These are phyloP conservation scores for Stomatorhinus walkeri DNA, from an alignment of 2,797 vertebrate species.

Conservation along the genomic window DNA sequence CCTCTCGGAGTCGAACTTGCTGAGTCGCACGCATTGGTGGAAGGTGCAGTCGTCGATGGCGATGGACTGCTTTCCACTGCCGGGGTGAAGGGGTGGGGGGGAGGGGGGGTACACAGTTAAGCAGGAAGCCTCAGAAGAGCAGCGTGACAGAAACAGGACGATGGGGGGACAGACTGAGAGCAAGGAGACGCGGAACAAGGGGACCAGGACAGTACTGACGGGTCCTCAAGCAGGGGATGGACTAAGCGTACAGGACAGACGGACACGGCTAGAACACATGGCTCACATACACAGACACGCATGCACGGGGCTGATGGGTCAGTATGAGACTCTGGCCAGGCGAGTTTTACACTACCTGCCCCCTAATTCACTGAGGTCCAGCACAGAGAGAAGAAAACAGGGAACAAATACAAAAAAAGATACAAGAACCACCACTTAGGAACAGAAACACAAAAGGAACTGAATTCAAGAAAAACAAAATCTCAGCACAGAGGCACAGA, in stretches of 20 bases:
- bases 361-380: constrained; percentile 72
- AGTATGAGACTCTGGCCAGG: constrained; percentile 23
- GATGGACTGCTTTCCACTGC: constrained; percentile 90
- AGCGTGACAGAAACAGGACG: not conserved
- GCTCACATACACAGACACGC: not conserved
- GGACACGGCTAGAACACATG: not conserved
- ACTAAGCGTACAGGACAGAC: not conserved
- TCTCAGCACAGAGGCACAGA: constrained; percentile 5
- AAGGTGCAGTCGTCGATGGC: constrained; percentile 54
- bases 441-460: constrained; percentile 15
- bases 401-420: constrained; percentile 16
- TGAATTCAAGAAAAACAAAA: not conserved
- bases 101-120: not conserved
- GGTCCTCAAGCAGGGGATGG: not conserved
- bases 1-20: constrained; percentile 97
- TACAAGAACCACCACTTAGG: constrained; percentile 14
- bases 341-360: constrained; percentile 68
- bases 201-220: not conserved
- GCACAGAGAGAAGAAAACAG: constrained; percentile 57
- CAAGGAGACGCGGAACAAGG: not conserved
- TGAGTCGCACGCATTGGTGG: constrained; percentile 78
- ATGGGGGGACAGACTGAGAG: not conserved
- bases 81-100: constrained; percentile 23
- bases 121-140: not conserved
- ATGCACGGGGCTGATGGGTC: not conserved